Evolutionary conservation across 2,797 vertebrate genomes (phyloP).

Genomic region (Peromyscus attwateri): DNA sequence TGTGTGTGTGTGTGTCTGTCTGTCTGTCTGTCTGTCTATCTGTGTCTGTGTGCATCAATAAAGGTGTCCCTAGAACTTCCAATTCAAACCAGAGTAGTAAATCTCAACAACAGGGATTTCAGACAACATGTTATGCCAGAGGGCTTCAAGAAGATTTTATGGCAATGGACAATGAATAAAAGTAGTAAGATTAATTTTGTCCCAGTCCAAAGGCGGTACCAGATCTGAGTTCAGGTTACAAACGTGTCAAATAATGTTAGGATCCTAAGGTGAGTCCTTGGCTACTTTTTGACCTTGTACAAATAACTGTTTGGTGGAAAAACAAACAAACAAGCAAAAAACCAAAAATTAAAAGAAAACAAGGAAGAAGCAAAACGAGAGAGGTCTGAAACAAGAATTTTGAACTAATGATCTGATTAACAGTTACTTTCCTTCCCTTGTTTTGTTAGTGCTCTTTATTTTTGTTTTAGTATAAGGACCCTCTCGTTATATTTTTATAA

Average conservation of each 20-base stretch:
- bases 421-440: not conserved
- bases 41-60: not conserved
- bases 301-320: not conserved
- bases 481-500: conserved; percentile 26
- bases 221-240: conserved; percentile 10
- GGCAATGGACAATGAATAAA: not conserved
- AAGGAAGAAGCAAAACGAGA: not conserved
- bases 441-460: conserved; percentile 26
- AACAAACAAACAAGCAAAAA: not conserved
- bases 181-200: conserved; percentile 34
- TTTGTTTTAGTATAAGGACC: conserved; percentile 32
- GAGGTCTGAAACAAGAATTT: conserved; percentile 1
- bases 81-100: not conserved
- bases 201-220: not conserved
- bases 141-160: not conserved
- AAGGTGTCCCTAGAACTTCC: conserved; percentile 45
- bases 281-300: not conserved
- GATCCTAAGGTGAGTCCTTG: conserved; percentile 1
- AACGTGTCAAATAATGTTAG: not conserved
- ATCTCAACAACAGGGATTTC: conserved; percentile 3
- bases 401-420: conserved; percentile 44
- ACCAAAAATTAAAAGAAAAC: not conserved
- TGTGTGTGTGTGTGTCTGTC: not conserved
- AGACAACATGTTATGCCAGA: not conserved
- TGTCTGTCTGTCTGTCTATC: not conserved